Conservation (phyloP, 2,113 vertebrate genomes). For the Chroicocephalus ridibundus region DNA sequence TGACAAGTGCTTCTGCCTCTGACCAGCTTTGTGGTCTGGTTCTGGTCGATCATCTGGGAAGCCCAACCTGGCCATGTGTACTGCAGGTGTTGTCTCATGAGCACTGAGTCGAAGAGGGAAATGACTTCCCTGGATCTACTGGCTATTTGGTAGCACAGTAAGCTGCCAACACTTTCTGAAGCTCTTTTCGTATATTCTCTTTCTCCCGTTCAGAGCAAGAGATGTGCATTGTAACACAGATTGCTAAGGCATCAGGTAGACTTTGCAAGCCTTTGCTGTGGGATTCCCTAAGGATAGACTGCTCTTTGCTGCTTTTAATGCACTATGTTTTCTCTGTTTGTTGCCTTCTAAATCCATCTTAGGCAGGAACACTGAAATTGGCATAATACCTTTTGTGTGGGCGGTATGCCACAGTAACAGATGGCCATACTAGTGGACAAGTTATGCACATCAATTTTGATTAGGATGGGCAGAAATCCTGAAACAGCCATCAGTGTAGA, state of each 20-base stretch:
- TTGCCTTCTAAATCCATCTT: slow-evolving; percentile 30
- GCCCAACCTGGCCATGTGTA: background rate
- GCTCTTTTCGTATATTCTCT: background rate
- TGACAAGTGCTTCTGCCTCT: background rate
- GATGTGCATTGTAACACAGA: background rate
- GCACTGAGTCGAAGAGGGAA: background rate
- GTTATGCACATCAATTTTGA: slow-evolving; percentile 41
- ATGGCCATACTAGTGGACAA: slow-evolving; percentile 23
- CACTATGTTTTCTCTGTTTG: background rate
- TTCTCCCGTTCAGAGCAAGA: background rate
- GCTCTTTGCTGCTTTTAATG: background rate
- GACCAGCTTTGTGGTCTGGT: background rate
- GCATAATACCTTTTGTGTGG: slow-evolving; percentile 11
- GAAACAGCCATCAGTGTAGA: background rate
- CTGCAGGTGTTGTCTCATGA: background rate
- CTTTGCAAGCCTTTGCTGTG: background rate
- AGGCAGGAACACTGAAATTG: background rate
- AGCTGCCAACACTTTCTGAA: background rate
- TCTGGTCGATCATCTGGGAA: background rate
- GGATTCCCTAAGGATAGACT: background rate
- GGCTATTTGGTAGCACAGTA: background rate
- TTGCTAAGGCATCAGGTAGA: background rate
- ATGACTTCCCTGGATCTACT: background rate
- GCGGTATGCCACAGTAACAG: slow-evolving; percentile 29
- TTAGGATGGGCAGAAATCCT: slow-evolving; percentile 35